Base-by-base conservation (phyloP, 2,888 invertebrate species). In the Thereva unica region DNA sequence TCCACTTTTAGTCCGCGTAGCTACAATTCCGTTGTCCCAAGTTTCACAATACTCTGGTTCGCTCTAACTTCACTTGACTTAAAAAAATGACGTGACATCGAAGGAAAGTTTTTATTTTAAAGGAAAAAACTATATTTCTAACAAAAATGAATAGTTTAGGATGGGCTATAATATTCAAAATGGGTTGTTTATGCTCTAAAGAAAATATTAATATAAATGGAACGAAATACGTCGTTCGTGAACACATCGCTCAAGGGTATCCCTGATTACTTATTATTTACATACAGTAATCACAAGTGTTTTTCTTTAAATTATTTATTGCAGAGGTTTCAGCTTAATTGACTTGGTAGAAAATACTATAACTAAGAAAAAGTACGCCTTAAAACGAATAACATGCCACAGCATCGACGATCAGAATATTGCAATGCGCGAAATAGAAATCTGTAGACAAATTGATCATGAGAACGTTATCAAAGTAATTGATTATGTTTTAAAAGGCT, bases 321-420 rank as follows among this genome's bases (percentile, higher is more conserved):
- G 57, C 77, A 93, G 93, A 6, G 93, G 92, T 7, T 93, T 93
- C 77, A 92, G 92, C 75, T 85, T 87, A 55, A 90, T 93, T 59
- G 89, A 89, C 75, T 82, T 93, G 71, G 87, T 89, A 0, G 90
- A 92, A 78, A 89, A 91, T 75, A 76, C 82, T 1, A 72, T 83
- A 41, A 88, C 86, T 4, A 86, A 85, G 72, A 87, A 86, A 71
- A 82, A 84, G 70, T 92, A 86, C 81, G 93, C 92, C 5, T 80
- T 93, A 52, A 93, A 93, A 81, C 85, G 90, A 73, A 90, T 93
- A 67, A 84, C 85, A n/a, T 92, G 92, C 75, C 92, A 93, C 78
- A 87, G 89, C 69, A 82, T 86, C 67, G 89, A 89, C 71, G 93
- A 93, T 77, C 90, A 92, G 76, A 85, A 85, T 75, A 78, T 83